These are phyloP conservation scores for Phorcus lineatus DNA, from an alignment of 2,888 invertebrate genomes.

Conservation along the genomic window DNA sequence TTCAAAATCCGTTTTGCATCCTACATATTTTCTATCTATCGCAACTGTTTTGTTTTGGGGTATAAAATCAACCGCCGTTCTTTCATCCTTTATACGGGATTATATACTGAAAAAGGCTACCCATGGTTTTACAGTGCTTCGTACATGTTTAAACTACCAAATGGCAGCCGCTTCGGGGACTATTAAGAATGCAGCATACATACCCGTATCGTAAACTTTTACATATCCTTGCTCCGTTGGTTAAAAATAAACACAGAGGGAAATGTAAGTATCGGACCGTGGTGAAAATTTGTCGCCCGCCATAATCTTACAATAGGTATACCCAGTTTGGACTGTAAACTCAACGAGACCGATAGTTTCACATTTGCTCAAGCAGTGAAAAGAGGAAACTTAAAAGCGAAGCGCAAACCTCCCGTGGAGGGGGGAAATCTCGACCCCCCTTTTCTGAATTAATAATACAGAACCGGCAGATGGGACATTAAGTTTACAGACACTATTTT, in stretches of 20 bases:
- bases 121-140: no score
- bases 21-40: neutral
- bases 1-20: no score
- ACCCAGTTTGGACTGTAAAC: neutral
- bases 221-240: neutral
- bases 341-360: neutral
- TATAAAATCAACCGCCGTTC: neutral
- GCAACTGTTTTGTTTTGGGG: slow-evolving; percentile 12
- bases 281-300: slow-evolving; percentile 12
- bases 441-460: no score
- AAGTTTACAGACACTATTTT: neutral
- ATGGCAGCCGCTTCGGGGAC: no score
- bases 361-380: neutral
- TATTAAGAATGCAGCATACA: neutral
- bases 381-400: neutral
- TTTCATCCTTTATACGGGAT: neutral
- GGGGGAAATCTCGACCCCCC: neutral
- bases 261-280: neutral
- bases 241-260: slow-evolving; percentile 4
- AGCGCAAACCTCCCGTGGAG: neutral
- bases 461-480: neutral
- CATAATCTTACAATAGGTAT: neutral
- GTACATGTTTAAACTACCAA: no score
- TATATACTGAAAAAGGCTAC: no score
- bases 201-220: neutral